A percentile compares a stretch with the other conserved stretches of the same genome.
These are phyloP conservation scores for Oreocharis arfaki DNA, from an alignment of 2,113 vertebrate genomes.

Conservation along the genomic window DNA sequence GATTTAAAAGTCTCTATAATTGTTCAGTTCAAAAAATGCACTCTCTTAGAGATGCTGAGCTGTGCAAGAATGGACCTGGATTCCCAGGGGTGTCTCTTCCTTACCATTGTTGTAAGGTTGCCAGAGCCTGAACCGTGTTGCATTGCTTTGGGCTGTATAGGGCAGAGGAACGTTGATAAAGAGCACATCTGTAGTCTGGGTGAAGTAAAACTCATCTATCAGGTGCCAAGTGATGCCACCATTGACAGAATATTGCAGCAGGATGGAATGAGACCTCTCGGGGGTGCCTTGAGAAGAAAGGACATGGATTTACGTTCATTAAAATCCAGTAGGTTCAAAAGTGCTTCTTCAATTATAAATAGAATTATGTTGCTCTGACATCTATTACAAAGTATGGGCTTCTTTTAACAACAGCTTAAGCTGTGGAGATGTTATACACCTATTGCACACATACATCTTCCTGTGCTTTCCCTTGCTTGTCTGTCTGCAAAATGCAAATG, in stretches of 20 bases:
- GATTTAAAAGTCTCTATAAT: background rate
- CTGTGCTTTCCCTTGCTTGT: background rate
- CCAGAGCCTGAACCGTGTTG: slow-evolving; percentile 93
- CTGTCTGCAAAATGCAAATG: background rate
- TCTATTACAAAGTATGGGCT: background rate
- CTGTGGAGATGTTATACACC: background rate
- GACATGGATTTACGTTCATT: background rate
- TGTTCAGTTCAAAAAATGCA: background rate
- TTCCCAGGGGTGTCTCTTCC: background rate
- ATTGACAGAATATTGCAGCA: slow-evolving; percentile 92
- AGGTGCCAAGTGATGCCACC: slow-evolving; percentile 95
- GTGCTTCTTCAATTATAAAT: background rate
- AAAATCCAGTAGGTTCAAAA: background rate
- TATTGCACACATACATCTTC: background rate
- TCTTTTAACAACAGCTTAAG: background rate
- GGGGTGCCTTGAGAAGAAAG: slow-evolving; percentile 80
- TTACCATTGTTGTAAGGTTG: slow-evolving; percentile 95
- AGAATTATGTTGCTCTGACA: background rate
- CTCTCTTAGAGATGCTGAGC: background rate
- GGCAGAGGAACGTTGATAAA: slow-evolving; percentile 92
- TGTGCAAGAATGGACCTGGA: background rate
- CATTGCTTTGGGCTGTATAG: slow-evolving; percentile 85
- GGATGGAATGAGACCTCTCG: slow-evolving; percentile 92
- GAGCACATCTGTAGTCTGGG: slow-evolving; percentile 88
- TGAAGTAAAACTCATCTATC: slow-evolving; percentile 96